phyloP scores from a whole-genome alignment of 2,888 invertebrate species.

The Ectropis crepuscularia region DNA sequence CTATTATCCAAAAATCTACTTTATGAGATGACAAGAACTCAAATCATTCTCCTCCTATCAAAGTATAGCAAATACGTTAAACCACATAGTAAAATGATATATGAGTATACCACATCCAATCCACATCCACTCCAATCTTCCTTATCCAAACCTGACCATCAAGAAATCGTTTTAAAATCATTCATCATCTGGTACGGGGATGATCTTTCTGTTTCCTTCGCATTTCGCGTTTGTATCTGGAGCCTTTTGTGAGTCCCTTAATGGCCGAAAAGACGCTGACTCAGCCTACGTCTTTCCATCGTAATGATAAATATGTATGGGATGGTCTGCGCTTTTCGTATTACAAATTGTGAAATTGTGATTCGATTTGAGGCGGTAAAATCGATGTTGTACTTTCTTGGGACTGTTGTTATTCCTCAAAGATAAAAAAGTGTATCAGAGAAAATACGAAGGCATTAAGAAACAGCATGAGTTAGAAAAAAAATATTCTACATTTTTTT shows the following conservation, averaged over 20 bases:
- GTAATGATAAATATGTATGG: constrained; percentile 41
- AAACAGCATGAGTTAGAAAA: too few relatives aligned
- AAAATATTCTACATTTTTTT: too few relatives aligned
- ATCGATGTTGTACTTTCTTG: constrained; percentile 1
- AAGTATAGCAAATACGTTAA: background rate
- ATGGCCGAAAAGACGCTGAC: constrained; percentile 41
- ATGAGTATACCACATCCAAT: constrained; percentile 24
- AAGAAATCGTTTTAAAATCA: constrained; percentile 72
- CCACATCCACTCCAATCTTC: background rate
- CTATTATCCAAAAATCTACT: too few relatives aligned
- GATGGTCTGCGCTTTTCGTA: constrained; percentile 22
- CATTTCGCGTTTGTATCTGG: constrained; percentile 67
- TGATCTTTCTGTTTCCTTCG: constrained; percentile 56
- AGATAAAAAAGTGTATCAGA: too few relatives aligned
- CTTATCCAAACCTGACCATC: constrained; percentile 34
- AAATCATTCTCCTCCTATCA: background rate
- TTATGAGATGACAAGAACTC: too few relatives aligned
- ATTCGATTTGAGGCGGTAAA: constrained; percentile 10
- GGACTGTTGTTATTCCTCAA: too few relatives aligned
- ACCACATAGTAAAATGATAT: too few relatives aligned
- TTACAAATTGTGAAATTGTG: constrained; percentile 29
- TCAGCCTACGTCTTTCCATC: constrained; percentile 40
- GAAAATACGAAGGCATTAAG: too few relatives aligned
- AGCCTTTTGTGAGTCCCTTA: constrained; percentile 60
- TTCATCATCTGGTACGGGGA: constrained; percentile 66